Conservation (phyloP, 2,797 vertebrate genomes). For the Pseudochaenichthys georgianus region DNA sequence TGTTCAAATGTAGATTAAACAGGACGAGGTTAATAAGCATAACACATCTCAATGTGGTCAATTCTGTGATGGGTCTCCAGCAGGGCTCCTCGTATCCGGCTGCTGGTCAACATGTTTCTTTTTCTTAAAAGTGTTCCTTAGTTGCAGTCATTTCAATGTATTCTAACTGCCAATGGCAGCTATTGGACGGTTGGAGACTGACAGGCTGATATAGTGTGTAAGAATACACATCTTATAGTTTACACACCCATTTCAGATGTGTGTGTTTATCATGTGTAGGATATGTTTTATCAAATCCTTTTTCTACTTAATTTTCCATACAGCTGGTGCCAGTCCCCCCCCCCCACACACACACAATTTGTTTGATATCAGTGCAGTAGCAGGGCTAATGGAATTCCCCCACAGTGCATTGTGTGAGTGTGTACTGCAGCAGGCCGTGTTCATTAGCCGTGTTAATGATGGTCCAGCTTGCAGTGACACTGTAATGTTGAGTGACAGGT, state of each 20-base stretch:
- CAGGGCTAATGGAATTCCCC: constrained; percentile 49
- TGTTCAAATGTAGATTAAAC: not conserved
- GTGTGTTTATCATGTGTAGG: constrained; percentile 2
- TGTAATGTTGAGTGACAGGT: constrained; percentile 74
- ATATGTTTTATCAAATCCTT: not conserved
- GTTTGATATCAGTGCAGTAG: constrained; percentile 18
- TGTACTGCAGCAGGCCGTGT: constrained; percentile 56
- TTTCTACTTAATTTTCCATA: not conserved
- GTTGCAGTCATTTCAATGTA: not conserved
- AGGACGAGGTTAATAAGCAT: not conserved
- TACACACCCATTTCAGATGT: not conserved
- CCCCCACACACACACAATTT: too few relatives aligned
- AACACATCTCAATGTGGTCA: not conserved
- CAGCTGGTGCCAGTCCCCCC: not conserved
- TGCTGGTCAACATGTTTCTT: not conserved
- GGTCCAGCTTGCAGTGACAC: constrained; percentile 74
- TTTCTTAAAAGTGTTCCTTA: not conserved
- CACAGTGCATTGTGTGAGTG: constrained; percentile 22
- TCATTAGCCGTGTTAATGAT: constrained; percentile 82
- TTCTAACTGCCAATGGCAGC: not conserved
- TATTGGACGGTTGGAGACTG: not conserved
- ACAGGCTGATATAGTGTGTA: not conserved
- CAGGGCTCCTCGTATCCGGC: not conserved
- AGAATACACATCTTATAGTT: not conserved
- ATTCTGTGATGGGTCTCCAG: too few relatives aligned